A percentile compares a stretch with the other conserved stretches of the same genome.
phyloP scores from a whole-genome alignment of 1,140 invertebrate species.

The Brachionus plicatilis region DNA sequence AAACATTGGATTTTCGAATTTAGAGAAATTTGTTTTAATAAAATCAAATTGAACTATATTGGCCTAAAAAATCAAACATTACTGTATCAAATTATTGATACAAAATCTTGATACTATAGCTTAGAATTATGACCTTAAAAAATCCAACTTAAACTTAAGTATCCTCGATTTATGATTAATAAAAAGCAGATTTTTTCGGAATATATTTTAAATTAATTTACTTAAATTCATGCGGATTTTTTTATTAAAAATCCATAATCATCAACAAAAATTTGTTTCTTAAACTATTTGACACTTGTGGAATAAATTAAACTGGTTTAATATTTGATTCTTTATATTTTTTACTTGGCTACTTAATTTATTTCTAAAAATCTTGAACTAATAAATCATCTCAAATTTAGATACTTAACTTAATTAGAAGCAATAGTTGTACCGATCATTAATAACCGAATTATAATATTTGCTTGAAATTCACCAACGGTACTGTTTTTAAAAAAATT shows the following conservation, averaged over 20 bases:
- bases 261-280: background rate
- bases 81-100: background rate
- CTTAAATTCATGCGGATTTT: background rate
- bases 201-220: background rate
- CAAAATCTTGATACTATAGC: background rate
- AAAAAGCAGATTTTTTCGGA: background rate
- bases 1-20: background rate
- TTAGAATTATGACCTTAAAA: background rate
- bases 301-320: background rate
- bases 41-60: background rate
- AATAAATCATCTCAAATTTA: background rate
- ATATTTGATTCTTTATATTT: background rate
- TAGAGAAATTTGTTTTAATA: too few relatives aligned
- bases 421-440: background rate
- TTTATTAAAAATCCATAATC: background rate
- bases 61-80: background rate
- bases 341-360: background rate
- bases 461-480: background rate
- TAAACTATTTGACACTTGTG: background rate
- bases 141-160: background rate
- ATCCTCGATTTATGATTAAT: background rate
- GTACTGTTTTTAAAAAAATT: too few relatives aligned
- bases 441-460: background rate
- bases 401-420: background rate
- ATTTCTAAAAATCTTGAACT: background rate